Conservation (phyloP, 2,888 invertebrate genomes). For the Erannis defoliaria region DNA sequence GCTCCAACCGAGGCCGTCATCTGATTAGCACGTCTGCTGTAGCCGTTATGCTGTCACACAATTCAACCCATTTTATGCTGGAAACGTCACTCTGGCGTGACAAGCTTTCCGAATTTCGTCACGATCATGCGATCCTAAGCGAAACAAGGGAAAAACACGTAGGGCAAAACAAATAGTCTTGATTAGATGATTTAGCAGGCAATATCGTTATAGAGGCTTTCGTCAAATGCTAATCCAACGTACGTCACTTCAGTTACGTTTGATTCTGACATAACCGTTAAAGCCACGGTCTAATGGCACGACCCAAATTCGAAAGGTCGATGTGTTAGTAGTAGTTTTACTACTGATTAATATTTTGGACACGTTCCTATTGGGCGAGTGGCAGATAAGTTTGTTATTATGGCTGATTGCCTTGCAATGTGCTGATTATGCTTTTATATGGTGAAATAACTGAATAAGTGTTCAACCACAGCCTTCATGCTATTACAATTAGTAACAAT, state of each 20-base stretch:
- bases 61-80: constrained; percentile 1
- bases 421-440: too few relatives aligned
- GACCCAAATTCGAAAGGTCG: constrained; percentile 28
- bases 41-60: constrained; percentile 6
- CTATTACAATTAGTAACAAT: too few relatives aligned
- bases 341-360: constrained; percentile 15
- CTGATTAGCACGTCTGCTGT: constrained; percentile 26
- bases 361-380: constrained; percentile 17
- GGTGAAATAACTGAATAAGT: too few relatives aligned
- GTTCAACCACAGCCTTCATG: too few relatives aligned
- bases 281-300: constrained; percentile 12
- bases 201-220: not conserved
- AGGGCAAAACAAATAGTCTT: too few relatives aligned
- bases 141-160: too few relatives aligned
- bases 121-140: too few relatives aligned
- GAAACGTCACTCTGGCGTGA: constrained; percentile 3
- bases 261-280: constrained; percentile 30
- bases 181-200: too few relatives aligned
- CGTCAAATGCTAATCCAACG: constrained; percentile 18
- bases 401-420: constrained; percentile 1
- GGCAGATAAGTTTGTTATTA: not conserved
- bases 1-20: constrained; percentile 5
- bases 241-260: constrained; percentile 19
- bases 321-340: constrained; percentile 1
- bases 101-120: not conserved